Evolutionary conservation across 2,113 vertebrate genomes (phyloP), one percentile per base, ranked within the genome.

Genomic region (Helogale parvula): DNA sequence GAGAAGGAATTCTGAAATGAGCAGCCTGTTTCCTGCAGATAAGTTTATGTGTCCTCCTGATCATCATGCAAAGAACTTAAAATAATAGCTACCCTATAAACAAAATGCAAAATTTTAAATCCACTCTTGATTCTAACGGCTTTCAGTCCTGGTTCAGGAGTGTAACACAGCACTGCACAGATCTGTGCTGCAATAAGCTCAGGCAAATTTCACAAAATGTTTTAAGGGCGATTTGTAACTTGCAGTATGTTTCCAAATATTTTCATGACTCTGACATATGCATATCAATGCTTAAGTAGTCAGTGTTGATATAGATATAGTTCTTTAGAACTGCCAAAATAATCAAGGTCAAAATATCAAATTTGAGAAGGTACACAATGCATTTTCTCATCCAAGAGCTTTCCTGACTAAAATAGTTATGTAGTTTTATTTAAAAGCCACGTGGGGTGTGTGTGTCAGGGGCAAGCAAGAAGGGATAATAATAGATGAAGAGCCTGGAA

Each of bases 21-120:
- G 94, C 94, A 97, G 84, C 60, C 96, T 98, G 97, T 87, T 91
- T 97, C 52, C 90, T 87, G 82, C 82, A 98, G 97, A 98, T 98
- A 98, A 98, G 23, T 88, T 47, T 71, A 35, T 96, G 81, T 11
- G 2, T 54, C 96, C 65, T 97, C 71, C 63, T 94, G 96, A 93
- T 96, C 90, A 82, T 74, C 92, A 82, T 77, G 65, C 82, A 97
- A 96, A 79, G 31, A 88, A 93, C 71, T 86, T 93, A 88, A 96
- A 97, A 95, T 94, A 97, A 97, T 77, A 96, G 71, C 84, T 50
- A 10, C 4, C 63, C 33, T 33, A 81, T 57, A 97, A 89, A 96
- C 79, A 94, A 83, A 95, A 79, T 68, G 47, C 88, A 92, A 97
- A 92, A 87, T 92, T 96, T 86, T 80, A 76, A 74, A 79, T 80